Evolutionary conservation across 2,888 invertebrate species (phyloP).

Genomic region (Andrena trimmerana): DNA sequence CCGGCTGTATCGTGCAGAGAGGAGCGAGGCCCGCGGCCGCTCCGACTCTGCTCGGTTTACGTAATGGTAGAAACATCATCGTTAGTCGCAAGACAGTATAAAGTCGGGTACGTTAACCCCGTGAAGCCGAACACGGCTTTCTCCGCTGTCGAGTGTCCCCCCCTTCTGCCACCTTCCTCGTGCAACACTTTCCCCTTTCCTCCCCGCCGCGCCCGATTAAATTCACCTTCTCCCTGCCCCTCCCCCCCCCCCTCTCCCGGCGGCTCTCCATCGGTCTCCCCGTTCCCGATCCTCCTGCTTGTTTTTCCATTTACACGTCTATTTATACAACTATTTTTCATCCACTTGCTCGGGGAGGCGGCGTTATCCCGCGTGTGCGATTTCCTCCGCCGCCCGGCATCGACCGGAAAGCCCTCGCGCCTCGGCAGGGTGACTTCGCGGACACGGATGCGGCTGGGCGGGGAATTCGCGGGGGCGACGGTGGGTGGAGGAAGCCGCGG

Average conservation of each 20-base stretch:
- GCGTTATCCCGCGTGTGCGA: not conserved
- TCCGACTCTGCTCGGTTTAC: conserved; percentile 63
- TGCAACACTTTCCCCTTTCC: conserved; percentile 64
- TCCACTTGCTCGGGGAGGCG: not conserved
- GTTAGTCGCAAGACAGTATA: conserved; percentile 71
- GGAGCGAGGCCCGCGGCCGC: conserved; percentile 42
- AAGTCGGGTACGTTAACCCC: conserved; percentile 80
- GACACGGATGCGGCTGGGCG: conserved; percentile 3
- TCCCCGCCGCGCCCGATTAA: conserved; percentile 62
- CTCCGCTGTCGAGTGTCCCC: conserved; percentile 67
- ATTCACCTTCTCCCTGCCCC: conserved; percentile 60
- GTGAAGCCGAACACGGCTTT: conserved; percentile 76
- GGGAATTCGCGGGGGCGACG: not conserved
- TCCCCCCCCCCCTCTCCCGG: conserved; percentile 6
- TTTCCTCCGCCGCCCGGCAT: conserved; percentile 1
- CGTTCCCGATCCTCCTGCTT: not conserved
- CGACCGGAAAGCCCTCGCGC: conserved; percentile 17
- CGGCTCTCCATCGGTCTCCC: conserved; percentile 7
- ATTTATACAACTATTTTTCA: conserved; percentile 10
- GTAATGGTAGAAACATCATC: conserved; percentile 75
- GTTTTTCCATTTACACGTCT: not conserved
- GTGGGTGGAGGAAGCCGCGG: not conserved
- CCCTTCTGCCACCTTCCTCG: conserved; percentile 36
- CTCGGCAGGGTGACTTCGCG: not conserved
- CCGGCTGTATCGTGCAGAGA: conserved; percentile 32